Evolutionary conservation across 2,113 vertebrate genomes (phyloP), one percentile per base, ranked within the genome.

Genomic region (Drymodes brunneopygia): DNA sequence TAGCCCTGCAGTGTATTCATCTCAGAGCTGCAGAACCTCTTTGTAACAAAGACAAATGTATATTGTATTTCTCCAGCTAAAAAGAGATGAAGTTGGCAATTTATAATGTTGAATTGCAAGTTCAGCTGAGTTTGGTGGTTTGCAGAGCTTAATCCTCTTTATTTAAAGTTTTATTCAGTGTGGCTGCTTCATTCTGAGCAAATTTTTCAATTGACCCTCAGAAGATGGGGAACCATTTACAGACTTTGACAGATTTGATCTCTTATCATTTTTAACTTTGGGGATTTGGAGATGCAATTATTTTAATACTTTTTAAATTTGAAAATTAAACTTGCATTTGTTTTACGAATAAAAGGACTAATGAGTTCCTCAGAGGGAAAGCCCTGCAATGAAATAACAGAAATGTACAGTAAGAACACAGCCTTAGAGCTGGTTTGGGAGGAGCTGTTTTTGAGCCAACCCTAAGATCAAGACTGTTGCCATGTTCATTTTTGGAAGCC

Each of bases 401-500:
- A 71, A 90, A 78, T 1, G 1, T 61, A 84, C 16, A 29, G 62
- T 61, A 88, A 85, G 87, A 90, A 64, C 61, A 64, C 16, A 81
- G 85, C 25, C 56, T 71, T 28, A 36, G 51, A 84, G 18, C 20
- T 84, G 72, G 2, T 92, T 81, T 86, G 77, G 92, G 86, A 92
- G 85, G 86, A 92, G 36, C 82, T 92, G 92, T 84, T 80, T 94
- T 81, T 74, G 57, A 92, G 94, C 92, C 95, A 94, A 78, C 58
- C 90, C 72, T 56, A 86, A 72, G 81, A 97, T 93, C 85, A 86
- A 92, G 94, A 90, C 72, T 91, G 75, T 88, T 90, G 75, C 88
- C 28, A 6, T 88, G 88, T 95, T 95, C 95, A 58, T 92, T 97
- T 96, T 96, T 88, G 95, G 95, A 96, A 96, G 61, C 93, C 86